phyloP scores from a whole-genome alignment of 2,113 vertebrate genomes.

The Nerophis lumbriciformis region DNA sequence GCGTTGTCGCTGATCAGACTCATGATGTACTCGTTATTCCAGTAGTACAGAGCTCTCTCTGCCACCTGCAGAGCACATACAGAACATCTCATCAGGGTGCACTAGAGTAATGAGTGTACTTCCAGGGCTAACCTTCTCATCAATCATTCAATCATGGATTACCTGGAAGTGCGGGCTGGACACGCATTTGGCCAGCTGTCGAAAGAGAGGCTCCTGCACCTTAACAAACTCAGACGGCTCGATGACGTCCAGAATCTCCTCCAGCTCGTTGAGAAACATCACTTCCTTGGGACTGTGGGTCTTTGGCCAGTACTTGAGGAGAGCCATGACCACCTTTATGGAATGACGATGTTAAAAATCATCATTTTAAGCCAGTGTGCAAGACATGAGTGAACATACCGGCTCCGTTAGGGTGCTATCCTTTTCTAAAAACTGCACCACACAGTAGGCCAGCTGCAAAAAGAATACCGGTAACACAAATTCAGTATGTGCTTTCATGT shows the following conservation, averaged over 20 bases:
- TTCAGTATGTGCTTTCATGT: neutral
- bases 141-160: neutral
- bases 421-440: conserved; percentile 97
- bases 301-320: conserved; percentile 98
- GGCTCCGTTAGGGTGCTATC: conserved; percentile 98
- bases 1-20: conserved; percentile 97
- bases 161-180: conserved; percentile 98
- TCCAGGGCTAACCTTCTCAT: neutral
- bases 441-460: conserved; percentile 90
- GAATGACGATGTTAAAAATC: neutral
- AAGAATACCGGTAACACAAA: neutral
- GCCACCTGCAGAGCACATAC: conserved; percentile 75
- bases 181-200: conserved; percentile 95
- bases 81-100: neutral
- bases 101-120: neutral
- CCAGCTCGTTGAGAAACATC: conserved; percentile 96
- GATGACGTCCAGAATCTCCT: conserved; percentile 96
- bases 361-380: neutral
- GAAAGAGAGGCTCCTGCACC: conserved; percentile 95
- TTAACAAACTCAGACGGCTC: conserved; percentile 97
- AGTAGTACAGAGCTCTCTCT: conserved; percentile 91
- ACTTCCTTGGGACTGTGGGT: conserved; percentile 98
- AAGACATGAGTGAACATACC: conserved; percentile 68
- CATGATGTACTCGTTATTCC: conserved; percentile 98
- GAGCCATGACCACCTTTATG: conserved; percentile 90